Percentiles rank a stretch among this genome's conserved stretches.
These are phyloP conservation scores for Autographa gamma DNA, from an alignment of 2,888 invertebrate genomes.

Conservation along the genomic window DNA sequence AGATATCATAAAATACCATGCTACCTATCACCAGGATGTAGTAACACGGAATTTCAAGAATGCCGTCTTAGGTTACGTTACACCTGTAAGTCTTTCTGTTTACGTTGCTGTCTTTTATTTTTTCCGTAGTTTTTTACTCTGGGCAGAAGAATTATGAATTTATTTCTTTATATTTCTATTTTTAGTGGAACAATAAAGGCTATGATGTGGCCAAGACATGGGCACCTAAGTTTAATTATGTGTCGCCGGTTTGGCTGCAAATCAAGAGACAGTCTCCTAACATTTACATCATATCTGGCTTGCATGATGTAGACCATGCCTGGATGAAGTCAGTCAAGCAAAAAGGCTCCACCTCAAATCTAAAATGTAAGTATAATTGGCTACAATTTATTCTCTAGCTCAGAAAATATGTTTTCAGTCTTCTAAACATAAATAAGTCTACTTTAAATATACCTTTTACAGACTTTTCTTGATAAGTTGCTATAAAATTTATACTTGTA, in stretches of 20 bases:
- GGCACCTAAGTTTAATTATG: conserved; percentile 95
- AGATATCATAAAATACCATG: conserved; percentile 93
- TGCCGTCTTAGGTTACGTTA: conserved; percentile 96
- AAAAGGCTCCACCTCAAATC: conserved; percentile 85
- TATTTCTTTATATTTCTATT: not conserved
- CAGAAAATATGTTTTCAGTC: not conserved
- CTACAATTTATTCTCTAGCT: not conserved
- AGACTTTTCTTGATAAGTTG: no score
- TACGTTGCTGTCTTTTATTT: not conserved
- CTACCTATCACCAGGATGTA: conserved; percentile 92
- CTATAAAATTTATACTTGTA: no score
- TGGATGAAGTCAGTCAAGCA: conserved; percentile 94
- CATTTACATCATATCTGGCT: conserved; percentile 91
- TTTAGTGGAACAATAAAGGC: conserved; percentile 98
- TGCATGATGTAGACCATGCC: conserved; percentile 95
- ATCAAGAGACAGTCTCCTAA: conserved; percentile 90
- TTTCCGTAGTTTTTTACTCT: not conserved
- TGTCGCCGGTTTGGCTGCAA: conserved; percentile 99
- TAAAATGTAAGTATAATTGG: conserved; percentile 87
- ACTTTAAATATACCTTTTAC: not conserved
- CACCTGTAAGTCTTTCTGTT: conserved; percentile 90
- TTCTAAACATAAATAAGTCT: no score
- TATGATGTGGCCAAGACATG: conserved; percentile 97
- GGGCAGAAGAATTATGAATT: not conserved
- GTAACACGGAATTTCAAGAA: conserved; percentile 91